Base-by-base conservation (phyloP, 2,888 invertebrate species). In the Venusia cambrica region DNA sequence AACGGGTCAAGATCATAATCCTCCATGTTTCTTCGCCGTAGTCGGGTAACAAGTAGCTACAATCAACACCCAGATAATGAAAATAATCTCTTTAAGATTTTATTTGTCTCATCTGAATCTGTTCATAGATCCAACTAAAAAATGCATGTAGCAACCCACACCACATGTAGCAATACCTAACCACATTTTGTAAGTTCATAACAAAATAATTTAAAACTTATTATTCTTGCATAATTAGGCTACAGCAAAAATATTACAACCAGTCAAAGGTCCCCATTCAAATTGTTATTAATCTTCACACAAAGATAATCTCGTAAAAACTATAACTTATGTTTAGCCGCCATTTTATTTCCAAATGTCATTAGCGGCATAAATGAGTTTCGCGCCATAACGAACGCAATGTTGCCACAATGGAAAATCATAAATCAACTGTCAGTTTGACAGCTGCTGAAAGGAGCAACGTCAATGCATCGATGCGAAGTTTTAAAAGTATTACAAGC, bases 371-470 rank as follows among this genome's bases (percentile, higher is more conserved):
- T 77, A 78, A 80, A 80, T 80, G 78, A 75, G 69, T 72, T 78
- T 75, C 75, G 76, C 81, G 80, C 77, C 80, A 78, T 79, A 80
- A 75, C 75, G 78, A 74, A 73, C 67, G 64, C 57, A 70, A 72
- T 72, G 73, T 54, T 74, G 74, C 79, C 69, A 80, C 81, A 83
- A 83, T 75, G 73, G 73, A 58, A 67, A 70, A 77, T 67, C 76
- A 83, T 84, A 84, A 84, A 84, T 84, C 81, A 83, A 57, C 66
- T 73, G 81, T 80, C 81, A 80, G 57, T 77, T 72, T 78, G 83
- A 79, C 80, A 81, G 73, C 67, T 58, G 78, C 70, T 84, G 83
- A 84, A 83, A 83, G 73, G 71, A 76, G 70, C 69, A 58, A 57
- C 74, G 73, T 81, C 80, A 79, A 79, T 84, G 81, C 81, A 74